Base-by-base conservation (phyloP, 2,888 invertebrate genomes). In the Imbricaverruca yamaguchii region DNA sequence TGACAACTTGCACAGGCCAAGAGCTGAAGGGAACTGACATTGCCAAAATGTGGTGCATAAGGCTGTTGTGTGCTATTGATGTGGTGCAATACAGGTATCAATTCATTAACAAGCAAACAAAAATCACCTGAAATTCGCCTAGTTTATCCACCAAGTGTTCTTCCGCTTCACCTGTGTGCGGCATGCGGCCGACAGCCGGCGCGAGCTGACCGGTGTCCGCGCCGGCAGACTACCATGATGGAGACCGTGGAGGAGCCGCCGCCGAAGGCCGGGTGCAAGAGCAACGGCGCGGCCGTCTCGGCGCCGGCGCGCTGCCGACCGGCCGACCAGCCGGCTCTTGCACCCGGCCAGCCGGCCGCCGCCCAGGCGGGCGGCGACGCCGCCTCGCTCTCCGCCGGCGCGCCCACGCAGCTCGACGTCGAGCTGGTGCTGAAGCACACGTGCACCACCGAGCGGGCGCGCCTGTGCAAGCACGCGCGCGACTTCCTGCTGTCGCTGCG, bases 391-490 rank as follows among this genome's bases (percentile, higher is more conserved):
- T 18, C 39, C 39, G 39, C 39, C 39, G 15, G 39, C 69, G 13
- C 69, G 25, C 69, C 69, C 69, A 39, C 39, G 39, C 15, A 39
- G 55, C 74, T 74, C 8, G 74, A 74, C 74, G 74, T 74, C 53
- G 74, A 74, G 74, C 9, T 74, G 13, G 74, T 74, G 21, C 21
- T 74, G 55, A 74, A 74, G 74, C 74, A 21, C 9, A 18, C 9
- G 53, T 74, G 74, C 21, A 55, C 21, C 21, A 18, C 55, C 9
- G 74, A 74, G 11, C 74, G 74, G 74, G 21, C 53, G 55, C 74
- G 74, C 53, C 9, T 74, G 15, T 74, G 74, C 55, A 39, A 39
- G 74, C 74, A 74, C 74, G 55, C 74, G 74, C 74, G 74, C 11
- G 74, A 74, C 9, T 74, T 74, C 9, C 55, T 74, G 74, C 18